A percentile compares a stretch with the other conserved stretches of the same genome.
phyloP scores from a whole-genome alignment of 2,888 invertebrate genomes.

The Crocallis elinguaria region DNA sequence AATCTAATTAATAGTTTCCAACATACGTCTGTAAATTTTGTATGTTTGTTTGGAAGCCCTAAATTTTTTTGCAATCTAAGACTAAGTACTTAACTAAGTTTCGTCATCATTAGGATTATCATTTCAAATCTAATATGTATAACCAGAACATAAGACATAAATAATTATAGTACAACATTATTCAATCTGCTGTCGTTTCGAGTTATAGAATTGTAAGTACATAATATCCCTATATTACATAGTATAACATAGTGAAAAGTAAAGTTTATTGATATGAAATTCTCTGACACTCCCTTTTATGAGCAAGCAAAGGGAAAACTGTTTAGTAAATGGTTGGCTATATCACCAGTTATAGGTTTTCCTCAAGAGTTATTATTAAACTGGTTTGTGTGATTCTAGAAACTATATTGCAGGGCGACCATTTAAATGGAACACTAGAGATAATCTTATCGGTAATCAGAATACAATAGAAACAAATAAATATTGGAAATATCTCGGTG shows the following conservation, averaged over 20 bases:
- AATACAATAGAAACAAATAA: conserved; percentile 3
- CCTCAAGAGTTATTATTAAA: conserved; percentile 15
- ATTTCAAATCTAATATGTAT: no score
- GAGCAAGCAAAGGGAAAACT: background rate
- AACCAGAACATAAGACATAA: no score
- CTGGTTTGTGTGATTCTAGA: conserved; percentile 4
- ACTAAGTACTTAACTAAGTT: no score
- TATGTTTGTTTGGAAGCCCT: no score
- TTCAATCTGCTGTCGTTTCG: no score
- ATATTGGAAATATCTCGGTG: background rate
- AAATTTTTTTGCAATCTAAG: no score
- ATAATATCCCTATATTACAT: no score
- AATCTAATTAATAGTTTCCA: no score
- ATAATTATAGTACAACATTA: no score
- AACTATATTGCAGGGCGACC: background rate
- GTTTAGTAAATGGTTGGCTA: conserved; percentile 10
- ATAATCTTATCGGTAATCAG: conserved; percentile 1
- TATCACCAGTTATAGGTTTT: conserved; percentile 18
- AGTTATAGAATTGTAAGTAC: no score
- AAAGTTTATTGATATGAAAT: background rate
- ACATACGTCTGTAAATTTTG: no score
- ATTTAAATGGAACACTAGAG: background rate
- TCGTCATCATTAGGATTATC: no score
- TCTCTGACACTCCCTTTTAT: background rate
- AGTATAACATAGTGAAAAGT: background rate